Conservation (phyloP, 2,888 invertebrate genomes). For the Eumacrocentrus americanus region DNA sequence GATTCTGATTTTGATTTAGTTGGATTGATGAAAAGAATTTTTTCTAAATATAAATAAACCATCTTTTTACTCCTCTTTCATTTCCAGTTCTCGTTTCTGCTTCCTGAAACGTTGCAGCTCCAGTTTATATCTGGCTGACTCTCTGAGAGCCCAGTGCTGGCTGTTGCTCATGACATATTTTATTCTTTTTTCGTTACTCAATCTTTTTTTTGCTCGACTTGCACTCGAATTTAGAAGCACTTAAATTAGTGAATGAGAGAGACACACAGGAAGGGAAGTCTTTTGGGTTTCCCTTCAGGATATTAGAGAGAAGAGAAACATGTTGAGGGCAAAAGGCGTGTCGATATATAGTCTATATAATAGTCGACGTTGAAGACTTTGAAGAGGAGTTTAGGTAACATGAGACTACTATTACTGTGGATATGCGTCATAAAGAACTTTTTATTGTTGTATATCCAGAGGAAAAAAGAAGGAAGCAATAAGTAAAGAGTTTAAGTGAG, state of each 20-base stretch:
- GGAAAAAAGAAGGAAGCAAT: not conserved
- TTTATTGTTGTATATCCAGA: slow-evolving; percentile 8
- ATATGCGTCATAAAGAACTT: slow-evolving; percentile 7
- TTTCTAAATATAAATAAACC: too few species aligned
- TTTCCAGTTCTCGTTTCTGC: slow-evolving; percentile 16
- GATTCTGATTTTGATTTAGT: too few species aligned
- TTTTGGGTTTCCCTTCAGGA: not conserved
- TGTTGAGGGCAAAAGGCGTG: too few species aligned
- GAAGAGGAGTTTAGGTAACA: slow-evolving; percentile 21
- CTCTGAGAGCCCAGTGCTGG: too few species aligned
- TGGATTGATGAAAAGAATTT: too few species aligned
- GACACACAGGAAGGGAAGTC: slow-evolving; percentile 14
- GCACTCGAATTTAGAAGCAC: slow-evolving; percentile 48
- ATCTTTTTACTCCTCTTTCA: not conserved
- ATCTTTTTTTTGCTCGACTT: slow-evolving; percentile 6
- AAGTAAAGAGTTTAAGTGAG: not conserved
- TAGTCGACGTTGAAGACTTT: slow-evolving; percentile 33
- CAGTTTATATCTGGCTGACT: slow-evolving; percentile 39
- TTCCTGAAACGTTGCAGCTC: slow-evolving; percentile 37
- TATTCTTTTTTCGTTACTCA: slow-evolving; percentile 8
- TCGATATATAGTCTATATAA: too few species aligned
- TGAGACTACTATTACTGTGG: not conserved
- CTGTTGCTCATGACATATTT: slow-evolving; percentile 17
- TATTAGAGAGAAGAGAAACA: too few species aligned
- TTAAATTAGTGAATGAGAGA: slow-evolving; percentile 44